These are phyloP conservation scores for Spinibarbus caldwelli DNA, from an alignment of 2,797 vertebrate genomes.

Conservation along the genomic window DNA sequence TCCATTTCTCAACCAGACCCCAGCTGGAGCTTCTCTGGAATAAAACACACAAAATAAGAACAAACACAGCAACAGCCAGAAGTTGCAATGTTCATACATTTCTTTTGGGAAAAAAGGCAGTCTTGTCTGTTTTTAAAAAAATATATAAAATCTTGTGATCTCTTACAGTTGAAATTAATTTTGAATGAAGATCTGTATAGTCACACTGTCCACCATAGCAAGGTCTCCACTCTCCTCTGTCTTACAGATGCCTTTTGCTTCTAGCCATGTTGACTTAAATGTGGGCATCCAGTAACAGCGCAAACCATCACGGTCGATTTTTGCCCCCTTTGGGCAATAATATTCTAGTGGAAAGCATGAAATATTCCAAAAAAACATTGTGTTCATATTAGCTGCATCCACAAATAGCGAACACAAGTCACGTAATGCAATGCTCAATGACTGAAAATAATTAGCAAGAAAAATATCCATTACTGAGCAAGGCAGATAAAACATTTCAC, in stretches of 20 bases:
- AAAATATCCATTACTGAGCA: conserved; percentile 24
- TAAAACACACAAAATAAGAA: neutral
- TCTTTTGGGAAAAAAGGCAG: neutral
- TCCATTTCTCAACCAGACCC: conserved; percentile 71
- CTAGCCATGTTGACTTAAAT: conserved; percentile 65
- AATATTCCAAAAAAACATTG: conserved; percentile 12
- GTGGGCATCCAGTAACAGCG: conserved; percentile 79
- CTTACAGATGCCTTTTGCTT: conserved; percentile 68
- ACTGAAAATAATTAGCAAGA: conserved; percentile 5
- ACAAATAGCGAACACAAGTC: neutral
- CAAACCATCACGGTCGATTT: conserved; percentile 66
- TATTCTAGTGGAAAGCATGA: conserved; percentile 60
- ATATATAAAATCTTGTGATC: neutral
- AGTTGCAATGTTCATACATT: neutral
- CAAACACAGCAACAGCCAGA: neutral
- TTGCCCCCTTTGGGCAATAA: conserved; percentile 73
- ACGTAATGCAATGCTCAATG: neutral
- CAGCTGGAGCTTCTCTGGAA: conserved; percentile 64
- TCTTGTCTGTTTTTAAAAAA: neutral
- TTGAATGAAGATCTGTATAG: conserved; percentile 72
- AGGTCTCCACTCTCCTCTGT: conserved; percentile 66
- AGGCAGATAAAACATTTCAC: conserved; percentile 50
- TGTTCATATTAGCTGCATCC: neutral
- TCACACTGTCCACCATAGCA: conserved; percentile 64
- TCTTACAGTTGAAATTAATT: conserved; percentile 73